Evolutionary conservation across 2,797 vertebrate species (phyloP).

Genomic region (Setipinna tenuifilis): DNA sequence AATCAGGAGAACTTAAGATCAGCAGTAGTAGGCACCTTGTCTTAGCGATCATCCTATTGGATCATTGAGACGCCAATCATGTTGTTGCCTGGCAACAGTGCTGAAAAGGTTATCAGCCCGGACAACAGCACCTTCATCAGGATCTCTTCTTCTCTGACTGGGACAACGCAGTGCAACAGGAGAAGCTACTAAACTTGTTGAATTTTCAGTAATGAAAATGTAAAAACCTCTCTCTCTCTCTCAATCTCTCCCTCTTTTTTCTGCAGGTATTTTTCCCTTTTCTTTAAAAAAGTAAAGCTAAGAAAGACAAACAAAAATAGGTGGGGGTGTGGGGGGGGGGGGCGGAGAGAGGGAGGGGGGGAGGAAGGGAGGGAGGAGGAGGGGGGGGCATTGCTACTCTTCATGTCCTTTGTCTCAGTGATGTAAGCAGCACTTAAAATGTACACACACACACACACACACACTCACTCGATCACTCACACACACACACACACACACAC

Average conservation of each 20-base stretch:
- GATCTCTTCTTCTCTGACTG: constrained; percentile 66
- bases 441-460: constrained; percentile 30
- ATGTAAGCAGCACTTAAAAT: constrained; percentile 99
- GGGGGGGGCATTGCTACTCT: constrained; percentile 88
- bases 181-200: constrained; percentile 91
- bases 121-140: no score
- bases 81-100: no score
- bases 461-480: background rate
- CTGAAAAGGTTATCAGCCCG: no score
- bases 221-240: constrained; percentile 87
- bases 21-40: no score
- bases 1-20: no score
- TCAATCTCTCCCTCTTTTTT: constrained; percentile 78
- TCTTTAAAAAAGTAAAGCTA: constrained; percentile 91
- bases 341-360: constrained; percentile 78
- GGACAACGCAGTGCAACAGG: constrained; percentile 97
- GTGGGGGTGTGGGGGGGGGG: constrained; percentile 55
- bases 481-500: constrained; percentile 36
- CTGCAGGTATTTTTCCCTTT: constrained; percentile 90
- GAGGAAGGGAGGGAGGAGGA: constrained; percentile 79
- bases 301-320: constrained; percentile 75
- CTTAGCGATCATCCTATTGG: no score
- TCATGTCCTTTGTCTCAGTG: constrained; percentile 91
- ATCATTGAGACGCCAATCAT: no score
- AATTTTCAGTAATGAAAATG: constrained; percentile 97